phyloP scores from a whole-genome alignment of 2,113 vertebrate genomes.

The Sebastes fasciatus region DNA sequence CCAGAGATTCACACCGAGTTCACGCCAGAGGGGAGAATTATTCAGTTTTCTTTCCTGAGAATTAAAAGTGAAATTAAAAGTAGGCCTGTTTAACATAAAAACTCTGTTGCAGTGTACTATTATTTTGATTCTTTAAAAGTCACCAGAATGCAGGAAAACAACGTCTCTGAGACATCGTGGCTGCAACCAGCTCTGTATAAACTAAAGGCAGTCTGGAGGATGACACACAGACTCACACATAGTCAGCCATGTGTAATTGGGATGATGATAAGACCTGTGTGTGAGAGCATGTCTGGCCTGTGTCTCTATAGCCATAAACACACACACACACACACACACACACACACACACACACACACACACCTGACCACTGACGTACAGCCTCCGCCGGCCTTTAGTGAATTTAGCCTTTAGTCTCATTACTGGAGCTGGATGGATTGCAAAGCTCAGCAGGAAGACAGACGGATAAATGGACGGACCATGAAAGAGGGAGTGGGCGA shows the following conservation, averaged over 20 bases:
- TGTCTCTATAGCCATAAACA: not conserved
- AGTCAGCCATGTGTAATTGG: not conserved
- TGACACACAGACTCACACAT: not conserved
- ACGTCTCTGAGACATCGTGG: no score
- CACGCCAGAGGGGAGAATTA: no score
- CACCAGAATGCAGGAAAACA: no score
- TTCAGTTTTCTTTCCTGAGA: no score
- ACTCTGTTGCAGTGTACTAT: no score
- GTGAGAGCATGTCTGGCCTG: not conserved
- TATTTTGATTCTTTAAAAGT: no score
- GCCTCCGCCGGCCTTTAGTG: not conserved
- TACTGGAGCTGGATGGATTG: conserved; percentile 11
- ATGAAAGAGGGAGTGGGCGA: conserved; percentile 25
- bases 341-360: conserved; percentile 11
- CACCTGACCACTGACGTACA: not conserved
- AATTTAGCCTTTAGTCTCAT: conserved; percentile 35
- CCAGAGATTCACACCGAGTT: no score
- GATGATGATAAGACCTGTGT: not conserved
- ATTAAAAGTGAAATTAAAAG: no score
- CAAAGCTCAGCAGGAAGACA: conserved; percentile 2
- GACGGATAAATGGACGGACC: conserved; percentile 21
- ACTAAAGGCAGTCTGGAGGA: not conserved
- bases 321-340: not conserved
- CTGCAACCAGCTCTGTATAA: not conserved
- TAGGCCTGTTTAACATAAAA: no score